These are phyloP conservation scores for Tachina fera DNA, from an alignment of 2,888 invertebrate species.

Conservation along the genomic window DNA sequence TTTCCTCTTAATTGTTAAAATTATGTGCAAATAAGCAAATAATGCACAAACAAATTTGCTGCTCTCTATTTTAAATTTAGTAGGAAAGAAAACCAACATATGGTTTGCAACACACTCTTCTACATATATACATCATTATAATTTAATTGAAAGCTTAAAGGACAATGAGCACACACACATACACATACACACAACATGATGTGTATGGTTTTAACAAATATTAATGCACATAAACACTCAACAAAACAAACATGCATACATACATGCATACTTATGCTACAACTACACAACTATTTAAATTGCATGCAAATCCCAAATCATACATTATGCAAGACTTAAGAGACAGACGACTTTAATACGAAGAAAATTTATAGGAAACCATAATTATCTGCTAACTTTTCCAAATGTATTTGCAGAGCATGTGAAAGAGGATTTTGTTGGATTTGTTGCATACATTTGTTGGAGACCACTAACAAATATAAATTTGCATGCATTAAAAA, in stretches of 20 bases:
- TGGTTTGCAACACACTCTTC: slow-evolving; percentile 38
- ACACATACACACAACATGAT: not conserved
- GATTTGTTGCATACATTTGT: slow-evolving; percentile 9
- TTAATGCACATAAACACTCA: not conserved
- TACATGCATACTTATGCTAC: not conserved
- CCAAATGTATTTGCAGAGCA: slow-evolving; percentile 6
- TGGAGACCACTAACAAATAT: slow-evolving; percentile 31
- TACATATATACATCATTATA: slow-evolving; percentile 38
- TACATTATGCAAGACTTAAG: slow-evolving; percentile 34
- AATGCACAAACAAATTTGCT: slow-evolving; percentile 18
- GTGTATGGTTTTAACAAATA: slow-evolving; percentile 2
- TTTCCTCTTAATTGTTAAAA: slow-evolving; percentile 28
- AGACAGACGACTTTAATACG: slow-evolving; percentile 33
- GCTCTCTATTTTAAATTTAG: slow-evolving; percentile 14
- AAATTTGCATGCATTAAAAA: slow-evolving; percentile 62
- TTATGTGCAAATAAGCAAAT: slow-evolving; percentile 23
- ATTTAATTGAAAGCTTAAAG: slow-evolving; percentile 44
- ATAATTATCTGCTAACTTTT: slow-evolving; percentile 61
- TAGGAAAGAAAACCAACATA: slow-evolving; percentile 40
- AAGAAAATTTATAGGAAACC: slow-evolving; percentile 52
- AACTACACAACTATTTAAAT: not conserved
- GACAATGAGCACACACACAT: not conserved
- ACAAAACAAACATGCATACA: too few relatives aligned
- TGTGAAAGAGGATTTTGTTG: slow-evolving; percentile 10
- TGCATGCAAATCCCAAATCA: slow-evolving; percentile 7